These are phyloP conservation scores for Anaspis maculata DNA, from an alignment of 2,888 invertebrate genomes.

Conservation along the genomic window DNA sequence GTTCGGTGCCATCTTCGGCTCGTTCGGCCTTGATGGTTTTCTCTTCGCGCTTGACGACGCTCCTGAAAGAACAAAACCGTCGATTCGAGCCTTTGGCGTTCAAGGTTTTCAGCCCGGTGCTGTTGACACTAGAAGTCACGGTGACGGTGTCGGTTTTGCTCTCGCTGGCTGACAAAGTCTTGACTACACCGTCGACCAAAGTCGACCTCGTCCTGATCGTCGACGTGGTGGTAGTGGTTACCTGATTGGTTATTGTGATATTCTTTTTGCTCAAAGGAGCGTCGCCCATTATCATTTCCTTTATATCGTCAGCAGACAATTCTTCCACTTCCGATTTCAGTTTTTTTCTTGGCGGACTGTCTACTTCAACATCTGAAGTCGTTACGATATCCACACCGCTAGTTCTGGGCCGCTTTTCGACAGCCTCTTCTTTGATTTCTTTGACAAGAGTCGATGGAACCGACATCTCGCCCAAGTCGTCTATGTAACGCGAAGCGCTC, in stretches of 20 bases:
- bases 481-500: slow-evolving; percentile 54
- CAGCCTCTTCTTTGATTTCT: slow-evolving; percentile 23
- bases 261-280: slow-evolving; percentile 11
- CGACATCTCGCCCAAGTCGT: slow-evolving; percentile 36
- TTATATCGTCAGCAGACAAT: slow-evolving; percentile 35
- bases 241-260: slow-evolving; percentile 16
- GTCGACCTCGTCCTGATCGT: slow-evolving; percentile 42
- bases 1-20: slow-evolving; percentile 56
- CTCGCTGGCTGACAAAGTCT: slow-evolving; percentile 41
- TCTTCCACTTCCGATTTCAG: slow-evolving; percentile 31
- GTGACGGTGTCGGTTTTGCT: slow-evolving; percentile 43
- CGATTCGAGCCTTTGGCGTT: slow-evolving; percentile 45
- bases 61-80: slow-evolving; percentile 47
- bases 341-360: slow-evolving; percentile 44
- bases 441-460: slow-evolving; percentile 20
- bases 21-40: slow-evolving; percentile 54
- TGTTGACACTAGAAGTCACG: slow-evolving; percentile 25
- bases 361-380: slow-evolving; percentile 34
- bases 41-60: slow-evolving; percentile 53
- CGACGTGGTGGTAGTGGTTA: slow-evolving; percentile 37
- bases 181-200: slow-evolving; percentile 45
- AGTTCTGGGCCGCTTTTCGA: slow-evolving; percentile 25
- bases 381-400: slow-evolving; percentile 10
- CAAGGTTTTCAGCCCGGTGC: slow-evolving; percentile 33
- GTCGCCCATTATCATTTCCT: slow-evolving; percentile 34